phyloP scores from a whole-genome alignment of 2,797 vertebrate genomes.

The Sebastes cheni region DNA sequence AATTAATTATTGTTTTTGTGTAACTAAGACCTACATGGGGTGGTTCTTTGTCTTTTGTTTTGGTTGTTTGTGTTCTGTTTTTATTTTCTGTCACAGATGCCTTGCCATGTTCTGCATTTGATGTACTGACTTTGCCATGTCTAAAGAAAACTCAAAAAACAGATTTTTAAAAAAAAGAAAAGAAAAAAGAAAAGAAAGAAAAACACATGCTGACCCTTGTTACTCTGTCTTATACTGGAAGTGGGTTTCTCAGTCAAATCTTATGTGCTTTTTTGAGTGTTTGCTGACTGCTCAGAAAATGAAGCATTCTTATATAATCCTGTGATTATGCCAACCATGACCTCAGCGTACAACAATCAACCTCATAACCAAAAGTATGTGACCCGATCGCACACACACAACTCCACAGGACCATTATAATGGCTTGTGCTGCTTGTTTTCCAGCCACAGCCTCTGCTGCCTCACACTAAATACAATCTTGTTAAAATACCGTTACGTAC shows the following conservation, averaged over 20 bases:
- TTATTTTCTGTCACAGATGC: too few species aligned
- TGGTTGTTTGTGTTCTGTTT: too few species aligned
- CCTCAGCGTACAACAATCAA: constrained; percentile 60
- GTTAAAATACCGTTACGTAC: constrained; percentile 35
- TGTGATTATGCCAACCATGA: constrained; percentile 65
- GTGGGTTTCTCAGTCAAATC: constrained; percentile 8
- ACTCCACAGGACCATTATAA: constrained; percentile 36
- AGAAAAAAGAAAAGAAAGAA: too few species aligned
- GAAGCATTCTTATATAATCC: constrained; percentile 66
- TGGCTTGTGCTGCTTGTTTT: constrained; percentile 44
- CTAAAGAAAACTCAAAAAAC: too few species aligned
- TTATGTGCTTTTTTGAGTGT: constrained; percentile 6
- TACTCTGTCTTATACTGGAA: not conserved
- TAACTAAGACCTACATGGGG: too few species aligned
- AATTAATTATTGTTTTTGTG: too few species aligned
- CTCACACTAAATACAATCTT: constrained; percentile 36
- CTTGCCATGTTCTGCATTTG: too few species aligned
- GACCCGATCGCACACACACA: constrained; percentile 56
- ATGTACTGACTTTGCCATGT: too few species aligned
- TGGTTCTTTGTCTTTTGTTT: too few species aligned
- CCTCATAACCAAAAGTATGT: constrained; percentile 64
- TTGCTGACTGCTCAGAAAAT: constrained; percentile 48
- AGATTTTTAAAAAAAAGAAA: too few species aligned
- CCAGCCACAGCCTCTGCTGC: constrained; percentile 30
- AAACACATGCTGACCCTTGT: constrained; percentile 7